phyloP scores from a whole-genome alignment of 30 jellyfish, hydroid and myxozoan species.

The Sanderia malayensis region DNA sequence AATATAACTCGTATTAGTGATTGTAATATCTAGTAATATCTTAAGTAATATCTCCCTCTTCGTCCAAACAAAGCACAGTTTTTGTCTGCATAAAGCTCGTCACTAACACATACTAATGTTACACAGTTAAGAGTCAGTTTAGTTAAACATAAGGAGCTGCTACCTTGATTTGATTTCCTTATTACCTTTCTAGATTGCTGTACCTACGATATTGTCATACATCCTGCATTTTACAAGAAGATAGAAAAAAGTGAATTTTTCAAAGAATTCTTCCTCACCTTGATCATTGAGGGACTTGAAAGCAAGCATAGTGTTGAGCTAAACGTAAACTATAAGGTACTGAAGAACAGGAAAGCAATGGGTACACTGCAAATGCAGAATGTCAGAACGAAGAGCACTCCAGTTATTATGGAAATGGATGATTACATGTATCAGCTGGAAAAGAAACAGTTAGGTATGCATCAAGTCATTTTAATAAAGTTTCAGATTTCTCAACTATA shows the following conservation, averaged over 20 bases:
- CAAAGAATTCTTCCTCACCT: constrained; percentile 84
- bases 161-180: too few relatives aligned
- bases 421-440: constrained; percentile 68
- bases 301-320: constrained; percentile 66
- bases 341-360: constrained; percentile 86
- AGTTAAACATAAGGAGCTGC: too few relatives aligned
- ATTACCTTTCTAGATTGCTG: constrained; percentile 65
- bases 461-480: too few relatives aligned
- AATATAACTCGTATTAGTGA: too few relatives aligned
- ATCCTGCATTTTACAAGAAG: constrained; percentile 75
- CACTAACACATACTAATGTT: too few relatives aligned
- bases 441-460: constrained; percentile 64
- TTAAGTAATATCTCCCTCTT: too few relatives aligned
- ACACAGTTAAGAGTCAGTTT: too few relatives aligned
- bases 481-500: too few relatives aligned
- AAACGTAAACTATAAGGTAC: constrained; percentile 39
- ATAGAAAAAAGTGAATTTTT: constrained; percentile 53
- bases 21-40: too few relatives aligned
- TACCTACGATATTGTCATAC: constrained; percentile 81
- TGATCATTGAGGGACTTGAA: constrained; percentile 81
- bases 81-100: too few relatives aligned
- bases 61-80: too few relatives aligned
- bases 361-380: constrained; percentile 83
- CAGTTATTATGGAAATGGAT: constrained; percentile 94
- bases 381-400: constrained; percentile 82